phyloP scores from a whole-genome alignment of 2,888 invertebrate species.

The Lottia gigantea region DNA sequence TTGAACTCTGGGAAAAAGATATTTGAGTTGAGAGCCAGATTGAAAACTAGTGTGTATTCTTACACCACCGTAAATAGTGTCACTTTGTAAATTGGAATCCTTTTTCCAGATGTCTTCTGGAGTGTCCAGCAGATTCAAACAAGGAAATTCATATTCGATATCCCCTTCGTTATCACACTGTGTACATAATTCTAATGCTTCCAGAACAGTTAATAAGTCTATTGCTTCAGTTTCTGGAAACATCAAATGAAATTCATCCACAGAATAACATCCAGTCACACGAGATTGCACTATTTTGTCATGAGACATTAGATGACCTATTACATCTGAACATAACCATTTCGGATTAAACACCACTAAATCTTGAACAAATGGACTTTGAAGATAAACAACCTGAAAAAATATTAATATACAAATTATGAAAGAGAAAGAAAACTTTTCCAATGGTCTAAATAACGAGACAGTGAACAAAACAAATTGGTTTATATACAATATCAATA shows the following conservation, averaged over 20 bases:
- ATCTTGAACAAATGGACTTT: slow-evolving; percentile 72
- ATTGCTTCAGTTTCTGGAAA: slow-evolving; percentile 78
- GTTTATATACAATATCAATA: too few species aligned
- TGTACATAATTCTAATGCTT: slow-evolving; percentile 79
- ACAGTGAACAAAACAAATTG: too few species aligned
- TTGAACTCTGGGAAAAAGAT: slow-evolving; percentile 78
- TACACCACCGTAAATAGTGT: slow-evolving; percentile 76
- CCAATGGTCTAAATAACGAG: too few species aligned
- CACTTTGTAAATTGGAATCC: slow-evolving; percentile 52
- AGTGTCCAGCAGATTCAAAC: slow-evolving; percentile 76
- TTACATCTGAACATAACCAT: slow-evolving; percentile 77
- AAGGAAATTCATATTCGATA: slow-evolving; percentile 81
- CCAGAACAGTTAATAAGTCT: slow-evolving; percentile 76
- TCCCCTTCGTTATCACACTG: slow-evolving; percentile 79
- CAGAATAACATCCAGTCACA: slow-evolving; percentile 76
- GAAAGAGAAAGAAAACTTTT: too few species aligned
- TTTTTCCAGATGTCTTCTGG: slow-evolving; percentile 78
- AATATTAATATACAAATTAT: not conserved
- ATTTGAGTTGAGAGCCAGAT: slow-evolving; percentile 74
- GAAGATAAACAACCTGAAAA: slow-evolving; percentile 73
- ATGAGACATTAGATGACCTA: slow-evolving; percentile 75
- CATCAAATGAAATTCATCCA: slow-evolving; percentile 80
- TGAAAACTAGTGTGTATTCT: slow-evolving; percentile 70
- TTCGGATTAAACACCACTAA: slow-evolving; percentile 76
- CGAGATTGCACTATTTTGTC: slow-evolving; percentile 65